phyloP scores from a whole-genome alignment of 2,888 invertebrate species.

The Entomobrya multifasciata region DNA sequence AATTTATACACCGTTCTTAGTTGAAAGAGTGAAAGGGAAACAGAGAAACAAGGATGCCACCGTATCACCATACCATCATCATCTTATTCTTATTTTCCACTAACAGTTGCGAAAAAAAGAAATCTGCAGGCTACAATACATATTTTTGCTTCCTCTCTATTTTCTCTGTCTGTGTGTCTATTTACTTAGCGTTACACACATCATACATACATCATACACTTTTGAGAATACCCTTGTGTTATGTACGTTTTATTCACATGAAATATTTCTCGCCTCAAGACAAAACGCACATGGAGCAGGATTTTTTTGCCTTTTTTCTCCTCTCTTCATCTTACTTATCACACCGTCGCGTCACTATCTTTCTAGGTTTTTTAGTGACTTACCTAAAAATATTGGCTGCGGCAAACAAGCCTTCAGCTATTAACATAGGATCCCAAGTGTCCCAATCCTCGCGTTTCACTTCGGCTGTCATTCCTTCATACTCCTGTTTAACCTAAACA shows the following conservation, averaged over 20 bases:
- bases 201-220: slow-evolving; percentile 3
- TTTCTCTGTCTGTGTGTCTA: neutral
- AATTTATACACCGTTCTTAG: neutral
- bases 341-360: neutral
- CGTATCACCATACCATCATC: slow-evolving; percentile 16
- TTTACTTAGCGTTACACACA: too few species aligned
- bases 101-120: slow-evolving; percentile 11
- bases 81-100: slow-evolving; percentile 11
- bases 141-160: neutral
- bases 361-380: slow-evolving; percentile 43
- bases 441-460: slow-evolving; percentile 94
- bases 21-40: neutral
- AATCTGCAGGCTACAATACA: slow-evolving; percentile 34
- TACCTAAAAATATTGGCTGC: slow-evolving; percentile 97
- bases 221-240: neutral
- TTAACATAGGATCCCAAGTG: slow-evolving; percentile 98
- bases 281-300: neutral
- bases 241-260: slow-evolving; percentile 25
- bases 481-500: slow-evolving; percentile 83
- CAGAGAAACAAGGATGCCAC: slow-evolving; percentile 5
- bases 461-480: slow-evolving; percentile 83
- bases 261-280: slow-evolving; percentile 40
- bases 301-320: neutral
- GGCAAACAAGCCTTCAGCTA: slow-evolving; percentile 97
- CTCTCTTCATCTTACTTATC: neutral